Conservation (phyloP, 2,113 vertebrate genomes). For the Mola mola region DNA sequence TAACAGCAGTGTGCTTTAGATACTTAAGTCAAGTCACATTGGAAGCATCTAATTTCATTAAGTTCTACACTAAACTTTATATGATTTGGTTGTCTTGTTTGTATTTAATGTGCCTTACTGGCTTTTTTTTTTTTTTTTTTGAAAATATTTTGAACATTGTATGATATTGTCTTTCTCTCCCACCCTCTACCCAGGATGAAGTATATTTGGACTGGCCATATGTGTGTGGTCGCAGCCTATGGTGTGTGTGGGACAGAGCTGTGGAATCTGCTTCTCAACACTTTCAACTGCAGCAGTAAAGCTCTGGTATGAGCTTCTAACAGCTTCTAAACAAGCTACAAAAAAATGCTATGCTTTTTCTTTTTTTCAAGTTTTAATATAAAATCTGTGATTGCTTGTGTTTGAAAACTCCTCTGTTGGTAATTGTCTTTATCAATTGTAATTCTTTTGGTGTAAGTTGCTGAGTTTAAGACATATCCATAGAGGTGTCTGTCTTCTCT, state of each 20-base stretch:
- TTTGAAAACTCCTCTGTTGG: too few relatives aligned
- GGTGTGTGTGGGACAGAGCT: constrained; percentile 88
- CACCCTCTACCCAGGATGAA: constrained; percentile 88
- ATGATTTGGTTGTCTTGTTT: background rate
- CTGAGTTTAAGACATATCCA: too few relatives aligned
- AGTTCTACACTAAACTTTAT: background rate
- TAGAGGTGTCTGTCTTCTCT: too few relatives aligned
- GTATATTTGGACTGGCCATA: constrained; percentile 97
- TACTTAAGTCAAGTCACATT: too few relatives aligned
- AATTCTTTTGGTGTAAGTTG: too few relatives aligned
- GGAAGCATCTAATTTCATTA: too few relatives aligned
- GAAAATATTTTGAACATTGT: background rate
- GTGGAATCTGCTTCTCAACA: constrained; percentile 85
- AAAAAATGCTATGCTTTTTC: too few relatives aligned
- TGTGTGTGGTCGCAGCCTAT: constrained; percentile 92
- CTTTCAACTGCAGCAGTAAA: constrained; percentile 78
- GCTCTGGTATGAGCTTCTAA: constrained; percentile 61
- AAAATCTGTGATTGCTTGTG: too few relatives aligned
- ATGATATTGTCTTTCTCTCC: background rate
- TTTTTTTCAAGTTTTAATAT: too few relatives aligned
- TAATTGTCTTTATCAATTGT: too few relatives aligned
- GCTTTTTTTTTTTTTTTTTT: background rate
- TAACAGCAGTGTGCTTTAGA: too few relatives aligned
- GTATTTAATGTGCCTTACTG: constrained; percentile 1
- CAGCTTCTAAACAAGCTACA: too few relatives aligned